Conservation (phyloP, 2,797 vertebrate species). For the Enteromius anoplus region DNA sequence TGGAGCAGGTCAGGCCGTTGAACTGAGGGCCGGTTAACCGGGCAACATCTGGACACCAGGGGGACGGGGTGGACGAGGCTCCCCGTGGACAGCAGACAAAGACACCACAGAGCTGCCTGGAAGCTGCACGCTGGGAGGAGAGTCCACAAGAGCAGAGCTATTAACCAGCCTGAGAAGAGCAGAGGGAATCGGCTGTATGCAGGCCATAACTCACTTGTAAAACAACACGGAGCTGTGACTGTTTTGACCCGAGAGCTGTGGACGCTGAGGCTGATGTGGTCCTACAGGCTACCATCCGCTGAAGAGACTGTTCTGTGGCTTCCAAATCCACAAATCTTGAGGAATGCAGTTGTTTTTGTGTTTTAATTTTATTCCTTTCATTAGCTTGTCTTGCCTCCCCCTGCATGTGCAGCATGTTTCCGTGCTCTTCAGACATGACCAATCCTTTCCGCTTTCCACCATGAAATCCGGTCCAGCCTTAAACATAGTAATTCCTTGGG, state of each 20-base stretch:
- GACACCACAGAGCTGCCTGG: constrained; percentile 62
- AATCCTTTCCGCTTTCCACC: constrained; percentile 69
- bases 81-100: constrained; percentile 61
- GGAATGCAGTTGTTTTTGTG: constrained; percentile 50
- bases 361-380: constrained; percentile 53
- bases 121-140: constrained; percentile 63
- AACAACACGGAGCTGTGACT: constrained; percentile 57
- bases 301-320: constrained; percentile 49
- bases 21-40: constrained; percentile 11
- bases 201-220: constrained; percentile 64
- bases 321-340: constrained; percentile 54
- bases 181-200: constrained; percentile 49
- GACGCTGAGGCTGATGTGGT: constrained; percentile 10
- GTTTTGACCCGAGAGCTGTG: constrained; percentile 52
- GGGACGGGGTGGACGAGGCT: constrained; percentile 45
- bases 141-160: constrained; percentile 55
- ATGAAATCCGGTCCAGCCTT: constrained; percentile 66
- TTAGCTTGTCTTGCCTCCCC: constrained; percentile 47
- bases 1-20: constrained; percentile 14
- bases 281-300: constrained; percentile 26
- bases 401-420: constrained; percentile 62
- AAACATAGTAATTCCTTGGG: constrained; percentile 67
- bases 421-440: constrained; percentile 71
- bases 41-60: constrained; percentile 66
- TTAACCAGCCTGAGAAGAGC: constrained; percentile 59